Evolutionary conservation across 2,888 invertebrate species (phyloP).

Genomic region (Drosophila atroscutellata): DNA sequence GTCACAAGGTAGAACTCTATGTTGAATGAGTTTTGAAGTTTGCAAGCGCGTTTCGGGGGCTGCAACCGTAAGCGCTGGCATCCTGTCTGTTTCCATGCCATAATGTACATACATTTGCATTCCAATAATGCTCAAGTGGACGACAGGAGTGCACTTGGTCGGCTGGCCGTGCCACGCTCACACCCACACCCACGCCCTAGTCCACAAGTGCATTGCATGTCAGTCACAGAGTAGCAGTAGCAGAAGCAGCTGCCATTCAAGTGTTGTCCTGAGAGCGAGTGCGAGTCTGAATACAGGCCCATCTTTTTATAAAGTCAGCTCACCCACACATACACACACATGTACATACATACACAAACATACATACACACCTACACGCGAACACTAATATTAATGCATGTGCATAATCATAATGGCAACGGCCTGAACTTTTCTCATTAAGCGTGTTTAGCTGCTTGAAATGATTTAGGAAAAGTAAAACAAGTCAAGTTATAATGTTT

Average conservation of each 20-base stretch:
- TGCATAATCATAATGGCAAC: slow-evolving; percentile 71
- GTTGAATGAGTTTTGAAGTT: slow-evolving; percentile 79
- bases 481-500: slow-evolving; percentile 81
- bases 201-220: slow-evolving; percentile 69
- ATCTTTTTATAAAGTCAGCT: slow-evolving; percentile 39
- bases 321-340: slow-evolving; percentile 18
- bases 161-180: slow-evolving; percentile 40
- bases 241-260: slow-evolving; percentile 68
- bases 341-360: slow-evolving; percentile 5
- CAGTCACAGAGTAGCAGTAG: slow-evolving; percentile 61
- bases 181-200: slow-evolving; percentile 31
- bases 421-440: slow-evolving; percentile 77
- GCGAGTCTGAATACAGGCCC: slow-evolving; percentile 38
- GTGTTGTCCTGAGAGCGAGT: slow-evolving; percentile 52
- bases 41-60: slow-evolving; percentile 47
- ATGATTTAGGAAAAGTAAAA: slow-evolving; percentile 79
- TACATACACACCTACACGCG: slow-evolving; percentile 15
- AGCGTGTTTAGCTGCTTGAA: slow-evolving; percentile 79
- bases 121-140: slow-evolving; percentile 82
- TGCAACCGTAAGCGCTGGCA: slow-evolving; percentile 6
- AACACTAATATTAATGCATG: slow-evolving; percentile 35
- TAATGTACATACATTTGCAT: slow-evolving; percentile 82
- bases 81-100: slow-evolving; percentile 35
- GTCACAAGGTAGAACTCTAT: slow-evolving; percentile 24
- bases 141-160: slow-evolving; percentile 73